Evolutionary conservation across 2,888 invertebrate species (phyloP), one percentile per base, ranked within the genome.

Genomic region (Lampropteryx suffumata): DNA sequence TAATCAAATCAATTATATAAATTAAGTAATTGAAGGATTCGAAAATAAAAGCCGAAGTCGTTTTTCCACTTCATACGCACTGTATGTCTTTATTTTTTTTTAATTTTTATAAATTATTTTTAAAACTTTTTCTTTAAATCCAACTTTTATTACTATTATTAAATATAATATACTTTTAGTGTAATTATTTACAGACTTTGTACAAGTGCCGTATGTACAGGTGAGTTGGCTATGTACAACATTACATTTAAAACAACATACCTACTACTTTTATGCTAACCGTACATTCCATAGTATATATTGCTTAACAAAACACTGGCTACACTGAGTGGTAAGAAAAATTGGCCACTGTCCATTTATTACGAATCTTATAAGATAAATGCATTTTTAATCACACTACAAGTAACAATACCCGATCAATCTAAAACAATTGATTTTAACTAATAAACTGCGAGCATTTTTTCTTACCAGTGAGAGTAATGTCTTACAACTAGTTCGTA

Each of bases 31-130:
- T n/a, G n/a, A n/a, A 17, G 36, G 42, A 48, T 29, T 37, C 27
- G 0, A 30, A 70, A 87, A 84, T 82, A 75, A 88, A 87, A 90
- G 63, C 62, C 80, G 69, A 69, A 62, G 73, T 77, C 70, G 72
- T 75, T 84, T 84, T 84, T 86, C 83, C 79, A 75, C 82, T 84
- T 85, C 88, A 87, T 87, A 89, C 89, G 86, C 79, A 79, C 81
- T 82, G 89, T 86, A 89, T 87, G 85, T 85, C 69, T 87, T 85
- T 87, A 84, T 43, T 87, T 87, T 86, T 86, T 84, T 76, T 79
- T 71, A 60, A 76, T 84, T 84, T 84, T 78, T 73, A 69, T 74
- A 57, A 74, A 76, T 84, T 80, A 77, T 82, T 85, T 81, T 84
- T 78, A 82, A 85, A 88, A 85, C 84, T 54, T 81, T 83, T 63